These are phyloP conservation scores for Garra rufa DNA, from an alignment of 2,113 vertebrate genomes.

Conservation along the genomic window DNA sequence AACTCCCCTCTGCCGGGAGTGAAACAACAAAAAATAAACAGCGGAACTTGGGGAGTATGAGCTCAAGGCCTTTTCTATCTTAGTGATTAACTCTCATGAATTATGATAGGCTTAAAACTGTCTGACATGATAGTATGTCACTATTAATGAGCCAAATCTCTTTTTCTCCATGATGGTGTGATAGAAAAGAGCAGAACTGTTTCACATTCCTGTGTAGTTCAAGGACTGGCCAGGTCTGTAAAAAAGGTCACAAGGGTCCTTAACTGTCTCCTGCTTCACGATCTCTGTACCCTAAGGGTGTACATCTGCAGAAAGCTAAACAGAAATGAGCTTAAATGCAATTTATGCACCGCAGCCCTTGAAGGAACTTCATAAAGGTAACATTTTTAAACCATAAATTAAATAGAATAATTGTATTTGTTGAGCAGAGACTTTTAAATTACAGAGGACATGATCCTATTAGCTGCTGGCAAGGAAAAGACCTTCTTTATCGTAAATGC, in stretches of 20 bases:
- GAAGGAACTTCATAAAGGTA: neutral
- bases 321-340: conserved; percentile 4
- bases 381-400: neutral
- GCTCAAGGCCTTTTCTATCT: conserved; percentile 17
- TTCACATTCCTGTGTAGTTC: conserved; percentile 44
- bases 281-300: conserved; percentile 7
- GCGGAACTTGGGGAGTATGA: neutral
- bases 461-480: neutral
- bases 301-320: neutral
- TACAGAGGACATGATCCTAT: neutral
- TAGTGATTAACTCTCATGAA: neutral
- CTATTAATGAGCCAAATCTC: neutral
- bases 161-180: neutral
- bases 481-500: conserved; percentile 9
- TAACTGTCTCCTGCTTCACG: conserved; percentile 16
- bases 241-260: conserved; percentile 45
- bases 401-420: neutral
- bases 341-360: neutral
- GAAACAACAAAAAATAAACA: conserved; percentile 8
- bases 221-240: conserved; percentile 17
- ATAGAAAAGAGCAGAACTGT: neutral
- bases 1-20: neutral
- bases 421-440: conserved; percentile 20
- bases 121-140: neutral
- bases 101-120: neutral